These are phyloP conservation scores for mouse (Mus musculus) DNA, from an alignment of 2,113 vertebrate species.

Conservation along the genomic window DNA sequence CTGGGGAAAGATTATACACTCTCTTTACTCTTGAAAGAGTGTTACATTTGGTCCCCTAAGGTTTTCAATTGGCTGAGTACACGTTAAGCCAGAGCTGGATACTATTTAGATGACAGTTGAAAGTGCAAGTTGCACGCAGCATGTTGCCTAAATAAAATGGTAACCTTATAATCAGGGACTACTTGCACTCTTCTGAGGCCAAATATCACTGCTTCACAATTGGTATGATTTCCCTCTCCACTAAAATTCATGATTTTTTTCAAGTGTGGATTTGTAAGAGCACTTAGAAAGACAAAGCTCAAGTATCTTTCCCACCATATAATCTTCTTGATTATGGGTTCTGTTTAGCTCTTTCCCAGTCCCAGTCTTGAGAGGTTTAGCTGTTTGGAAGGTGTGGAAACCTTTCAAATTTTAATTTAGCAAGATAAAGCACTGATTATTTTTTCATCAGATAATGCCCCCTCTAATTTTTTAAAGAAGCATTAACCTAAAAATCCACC, in stretches of 20 bases:
- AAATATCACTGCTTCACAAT: conserved; percentile 70
- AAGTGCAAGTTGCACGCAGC: conserved; percentile 43
- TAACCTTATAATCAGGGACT: conserved; percentile 62
- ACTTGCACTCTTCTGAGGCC: conserved; percentile 63
- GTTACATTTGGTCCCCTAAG: conserved; percentile 54
- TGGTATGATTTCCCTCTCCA: conserved; percentile 72
- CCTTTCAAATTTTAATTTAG: conserved; percentile 35
- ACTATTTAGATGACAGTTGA: conserved; percentile 74
- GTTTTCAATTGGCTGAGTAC: conserved; percentile 61
- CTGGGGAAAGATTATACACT: neutral
- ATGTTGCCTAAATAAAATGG: conserved; percentile 69
- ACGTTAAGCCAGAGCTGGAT: conserved; percentile 22
- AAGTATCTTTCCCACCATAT: conserved; percentile 51
- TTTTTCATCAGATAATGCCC: neutral
- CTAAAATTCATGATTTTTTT: conserved; percentile 69
- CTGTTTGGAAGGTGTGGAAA: conserved; percentile 55
- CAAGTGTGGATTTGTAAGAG: conserved; percentile 56
- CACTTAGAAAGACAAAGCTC: conserved; percentile 54
- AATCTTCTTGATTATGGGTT: conserved; percentile 68
- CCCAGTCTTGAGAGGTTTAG: conserved; percentile 36
- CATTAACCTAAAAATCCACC: neutral
- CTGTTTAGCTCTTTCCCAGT: neutral
- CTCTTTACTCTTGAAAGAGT: neutral
- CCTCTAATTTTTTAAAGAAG: conserved; percentile 31
- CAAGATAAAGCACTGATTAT: neutral